phyloP scores from a whole-genome alignment of 2,113 vertebrate genomes.

The Oreamnos americanus region DNA sequence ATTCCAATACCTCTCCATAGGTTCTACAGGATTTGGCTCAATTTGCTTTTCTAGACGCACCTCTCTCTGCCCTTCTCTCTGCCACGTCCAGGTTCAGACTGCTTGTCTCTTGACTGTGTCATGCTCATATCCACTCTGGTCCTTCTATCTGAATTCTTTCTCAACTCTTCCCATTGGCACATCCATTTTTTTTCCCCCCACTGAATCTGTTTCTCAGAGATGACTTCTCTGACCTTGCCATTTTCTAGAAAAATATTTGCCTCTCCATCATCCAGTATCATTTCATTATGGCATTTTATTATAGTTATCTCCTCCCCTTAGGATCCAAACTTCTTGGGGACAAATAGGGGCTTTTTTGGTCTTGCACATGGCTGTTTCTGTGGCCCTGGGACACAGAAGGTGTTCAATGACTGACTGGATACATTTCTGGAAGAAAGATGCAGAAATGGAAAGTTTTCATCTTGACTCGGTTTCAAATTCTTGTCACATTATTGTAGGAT shows the following conservation, averaged over 20 bases:
- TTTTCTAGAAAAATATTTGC: not conserved
- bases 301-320: not conserved
- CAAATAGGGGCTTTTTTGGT: no score
- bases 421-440: not conserved
- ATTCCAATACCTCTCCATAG: not conserved
- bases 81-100: rapidly evolving
- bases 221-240: no score
- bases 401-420: not conserved
- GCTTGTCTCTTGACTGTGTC: rapidly evolving
- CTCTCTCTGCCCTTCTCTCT: not conserved
- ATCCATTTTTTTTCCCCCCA: rapidly evolving
- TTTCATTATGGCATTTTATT: not conserved
- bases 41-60: not conserved
- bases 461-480: slow-evolving; percentile 12
- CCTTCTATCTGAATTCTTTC: not conserved
- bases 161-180: rapidly evolving
- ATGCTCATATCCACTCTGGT: rapidly evolving
- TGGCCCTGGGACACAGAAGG: not conserved
- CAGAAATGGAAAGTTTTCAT: not conserved
- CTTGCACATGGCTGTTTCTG: not conserved
- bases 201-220: not conserved
- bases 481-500: not conserved
- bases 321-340: not conserved
- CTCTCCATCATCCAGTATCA: not conserved
- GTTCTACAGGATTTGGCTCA: not conserved